Percentiles rank a stretch among this genome's conserved stretches.
phyloP scores from a whole-genome alignment of 2,888 invertebrate genomes.

The Conchocele bisecta region DNA sequence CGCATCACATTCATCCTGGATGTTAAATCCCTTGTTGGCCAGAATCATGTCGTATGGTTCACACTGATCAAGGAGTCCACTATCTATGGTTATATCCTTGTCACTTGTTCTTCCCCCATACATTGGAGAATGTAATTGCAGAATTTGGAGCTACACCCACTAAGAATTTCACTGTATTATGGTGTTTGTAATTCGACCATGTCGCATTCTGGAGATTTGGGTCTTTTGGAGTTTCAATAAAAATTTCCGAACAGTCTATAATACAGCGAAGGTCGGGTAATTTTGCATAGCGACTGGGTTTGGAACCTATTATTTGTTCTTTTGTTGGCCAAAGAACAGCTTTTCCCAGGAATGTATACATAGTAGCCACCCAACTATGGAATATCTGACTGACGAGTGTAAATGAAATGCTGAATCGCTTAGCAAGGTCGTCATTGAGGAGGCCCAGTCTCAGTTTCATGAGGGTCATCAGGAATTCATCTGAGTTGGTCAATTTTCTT shows the following conservation, averaged over 20 bases:
- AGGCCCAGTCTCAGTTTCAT: slow-evolving; percentile 5
- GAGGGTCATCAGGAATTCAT: slow-evolving; percentile 2
- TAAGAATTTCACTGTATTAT: slow-evolving; percentile 54
- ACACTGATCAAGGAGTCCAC: slow-evolving; percentile 36
- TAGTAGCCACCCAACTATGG: slow-evolving; percentile 3
- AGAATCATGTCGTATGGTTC: slow-evolving; percentile 48
- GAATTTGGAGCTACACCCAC: slow-evolving; percentile 56
- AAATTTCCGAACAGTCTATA: slow-evolving; percentile 43
- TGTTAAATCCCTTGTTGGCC: slow-evolving; percentile 32
- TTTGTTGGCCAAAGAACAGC: slow-evolving; percentile 7
- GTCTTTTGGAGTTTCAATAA: slow-evolving; percentile 36
- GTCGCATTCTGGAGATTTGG: slow-evolving; percentile 34
- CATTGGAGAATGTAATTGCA: slow-evolving; percentile 29
- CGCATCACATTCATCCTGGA: slow-evolving; percentile 17
- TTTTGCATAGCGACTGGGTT: slow-evolving; percentile 1
- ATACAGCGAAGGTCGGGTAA: slow-evolving; percentile 25
- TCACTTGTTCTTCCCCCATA: slow-evolving; percentile 53
- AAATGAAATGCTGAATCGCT: slow-evolving; percentile 5
- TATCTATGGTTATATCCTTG: slow-evolving; percentile 52
- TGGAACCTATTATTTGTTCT: slow-evolving; percentile 3
- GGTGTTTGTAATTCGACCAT: slow-evolving; percentile 53
- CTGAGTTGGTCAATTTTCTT: slow-evolving; percentile 4
- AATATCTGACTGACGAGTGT: background rate
- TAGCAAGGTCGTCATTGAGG: slow-evolving; percentile 5
- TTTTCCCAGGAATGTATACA: slow-evolving; percentile 1